Evolutionary conservation across 2,113 vertebrate genomes (phyloP).

Genomic region (Madoqua kirkii): DNA sequence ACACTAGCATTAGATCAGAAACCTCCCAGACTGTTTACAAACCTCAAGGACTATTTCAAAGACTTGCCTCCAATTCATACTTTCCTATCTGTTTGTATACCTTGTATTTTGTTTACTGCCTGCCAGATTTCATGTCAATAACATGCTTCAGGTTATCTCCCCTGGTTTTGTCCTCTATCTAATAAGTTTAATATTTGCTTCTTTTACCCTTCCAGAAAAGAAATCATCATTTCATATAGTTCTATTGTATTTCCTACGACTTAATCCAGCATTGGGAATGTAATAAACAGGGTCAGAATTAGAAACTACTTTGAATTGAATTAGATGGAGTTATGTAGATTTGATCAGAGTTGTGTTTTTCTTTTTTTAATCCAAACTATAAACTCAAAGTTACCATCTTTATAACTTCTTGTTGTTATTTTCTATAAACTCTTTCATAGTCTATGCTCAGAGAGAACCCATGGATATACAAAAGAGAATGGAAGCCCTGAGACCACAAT

Average conservation of each 20-base stretch:
- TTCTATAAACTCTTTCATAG: background rate
- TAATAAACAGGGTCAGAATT: background rate
- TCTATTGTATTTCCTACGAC: background rate
- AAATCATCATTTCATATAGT: background rate
- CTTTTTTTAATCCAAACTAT: background rate
- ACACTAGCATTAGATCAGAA: background rate
- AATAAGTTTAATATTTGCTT: background rate
- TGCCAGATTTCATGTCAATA: background rate
- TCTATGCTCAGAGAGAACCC: background rate
- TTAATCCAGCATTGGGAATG: background rate
- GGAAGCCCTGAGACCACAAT: background rate
- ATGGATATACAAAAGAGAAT: background rate
- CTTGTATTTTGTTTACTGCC: background rate
- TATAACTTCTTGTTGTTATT: background rate
- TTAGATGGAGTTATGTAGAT: background rate
- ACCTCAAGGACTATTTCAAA: background rate
- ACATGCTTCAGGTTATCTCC: background rate
- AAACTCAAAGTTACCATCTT: background rate
- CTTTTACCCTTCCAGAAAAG: background rate
- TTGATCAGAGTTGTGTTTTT: background rate
- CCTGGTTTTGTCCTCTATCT: background rate
- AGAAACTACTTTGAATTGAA: background rate
- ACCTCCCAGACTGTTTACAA: background rate
- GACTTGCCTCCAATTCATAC: background rate
- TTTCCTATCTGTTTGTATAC: background rate